Percentiles rank a stretch among this genome's conserved stretches.
These are phyloP conservation scores for Cerceris ruficornis DNA, from an alignment of 2,888 invertebrate genomes.

Conservation along the genomic window DNA sequence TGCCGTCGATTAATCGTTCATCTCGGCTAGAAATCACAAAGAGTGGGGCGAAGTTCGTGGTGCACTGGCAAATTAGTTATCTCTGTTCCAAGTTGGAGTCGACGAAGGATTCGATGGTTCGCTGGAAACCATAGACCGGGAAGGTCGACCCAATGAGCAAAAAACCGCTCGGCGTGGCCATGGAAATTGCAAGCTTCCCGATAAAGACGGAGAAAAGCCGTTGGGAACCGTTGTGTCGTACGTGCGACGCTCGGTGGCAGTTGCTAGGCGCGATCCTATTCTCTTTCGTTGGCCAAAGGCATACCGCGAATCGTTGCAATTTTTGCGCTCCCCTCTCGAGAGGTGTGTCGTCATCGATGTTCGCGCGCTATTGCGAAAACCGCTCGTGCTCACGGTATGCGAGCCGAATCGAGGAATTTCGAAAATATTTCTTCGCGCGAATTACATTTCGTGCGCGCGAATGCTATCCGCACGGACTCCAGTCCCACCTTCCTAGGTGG, in stretches of 20 bases:
- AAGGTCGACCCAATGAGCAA: no score
- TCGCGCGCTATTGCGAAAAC: slow-evolving; percentile 45
- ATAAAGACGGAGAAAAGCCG: not conserved
- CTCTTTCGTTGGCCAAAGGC: slow-evolving; percentile 34
- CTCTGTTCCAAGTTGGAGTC: no score
- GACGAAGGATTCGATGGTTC: no score
- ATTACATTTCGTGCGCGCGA: not conserved
- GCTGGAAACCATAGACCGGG: no score
- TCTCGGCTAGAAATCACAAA: no score
- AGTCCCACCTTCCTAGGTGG: no score
- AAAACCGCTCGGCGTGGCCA: no score
- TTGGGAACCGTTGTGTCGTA: slow-evolving; percentile 14
- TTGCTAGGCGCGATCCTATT: slow-evolving; percentile 32
- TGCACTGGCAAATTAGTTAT: no score
- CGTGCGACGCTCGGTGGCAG: not conserved
- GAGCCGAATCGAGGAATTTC: slow-evolving; percentile 22
- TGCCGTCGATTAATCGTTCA: no score
- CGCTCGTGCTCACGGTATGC: slow-evolving; percentile 7
- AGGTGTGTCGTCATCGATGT: slow-evolving; percentile 39
- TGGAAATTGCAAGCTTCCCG: not conserved
- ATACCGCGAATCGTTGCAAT: slow-evolving; percentile 70
- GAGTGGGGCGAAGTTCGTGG: no score
- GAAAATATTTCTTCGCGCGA: slow-evolving; percentile 21
- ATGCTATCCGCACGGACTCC: no score
- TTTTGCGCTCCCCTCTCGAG: slow-evolving; percentile 55